Evolutionary conservation across 1,140 invertebrate species (phyloP).

Genomic region (Bursaphelenchus mucronatus): DNA sequence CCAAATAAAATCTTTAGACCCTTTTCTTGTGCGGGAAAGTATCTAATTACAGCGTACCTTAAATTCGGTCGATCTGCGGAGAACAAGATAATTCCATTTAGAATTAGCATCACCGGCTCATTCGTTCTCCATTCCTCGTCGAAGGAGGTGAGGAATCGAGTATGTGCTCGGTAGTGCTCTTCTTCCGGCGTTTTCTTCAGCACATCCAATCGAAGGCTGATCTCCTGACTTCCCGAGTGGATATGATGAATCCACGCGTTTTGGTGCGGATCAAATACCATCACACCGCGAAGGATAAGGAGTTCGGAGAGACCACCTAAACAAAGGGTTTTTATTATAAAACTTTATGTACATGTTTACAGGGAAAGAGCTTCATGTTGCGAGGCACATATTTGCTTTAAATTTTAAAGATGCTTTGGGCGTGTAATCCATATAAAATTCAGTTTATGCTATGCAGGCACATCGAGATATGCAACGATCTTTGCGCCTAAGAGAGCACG

Average conservation of each 20-base stretch:
- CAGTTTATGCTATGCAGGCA: too few relatives aligned
- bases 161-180: constrained; percentile 25
- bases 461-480: too few relatives aligned
- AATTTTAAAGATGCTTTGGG: too few relatives aligned
- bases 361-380: neutral
- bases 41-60: neutral
- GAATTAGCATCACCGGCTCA: constrained; percentile 33
- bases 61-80: constrained; percentile 21
- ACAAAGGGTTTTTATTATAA: constrained; percentile 5
- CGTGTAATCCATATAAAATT: too few relatives aligned
- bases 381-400: too few relatives aligned
- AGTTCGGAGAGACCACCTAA: constrained; percentile 25
- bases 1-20: constrained; percentile 6
- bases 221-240: constrained; percentile 13
- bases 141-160: constrained; percentile 26
- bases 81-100: constrained; percentile 29
- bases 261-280: constrained; percentile 25
- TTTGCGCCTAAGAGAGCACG: too few relatives aligned
- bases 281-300: constrained; percentile 30
- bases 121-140: constrained; percentile 32
- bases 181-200: constrained; percentile 30
- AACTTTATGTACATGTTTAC: neutral
- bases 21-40: constrained; percentile 1
- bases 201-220: constrained; percentile 19
- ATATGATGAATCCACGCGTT: constrained; percentile 23